Evolutionary conservation across 2,888 invertebrate genomes (phyloP).

Genomic region (Rhopalosiphum nymphaeae): DNA sequence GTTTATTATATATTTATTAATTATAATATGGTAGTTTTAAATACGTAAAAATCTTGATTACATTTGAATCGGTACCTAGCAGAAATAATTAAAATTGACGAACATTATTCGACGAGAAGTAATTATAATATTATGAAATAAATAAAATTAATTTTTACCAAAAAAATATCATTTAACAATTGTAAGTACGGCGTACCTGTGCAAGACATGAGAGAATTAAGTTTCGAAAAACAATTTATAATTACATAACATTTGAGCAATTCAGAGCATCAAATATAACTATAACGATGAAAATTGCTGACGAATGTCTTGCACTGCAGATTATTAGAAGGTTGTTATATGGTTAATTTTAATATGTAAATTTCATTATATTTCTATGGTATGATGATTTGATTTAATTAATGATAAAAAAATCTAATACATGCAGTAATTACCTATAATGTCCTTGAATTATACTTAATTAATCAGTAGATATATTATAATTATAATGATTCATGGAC

Average conservation of each 20-base stretch:
- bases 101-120: neutral
- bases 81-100: neutral
- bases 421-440: neutral
- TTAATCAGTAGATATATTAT: neutral
- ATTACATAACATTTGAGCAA: neutral
- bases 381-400: constrained; percentile 17
- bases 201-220: neutral
- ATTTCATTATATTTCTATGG: constrained; percentile 21
- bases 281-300: neutral
- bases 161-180: neutral
- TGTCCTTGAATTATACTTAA: constrained; percentile 23
- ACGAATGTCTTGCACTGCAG: neutral
- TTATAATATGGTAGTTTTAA: neutral
- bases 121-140: neutral
- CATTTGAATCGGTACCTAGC: neutral
- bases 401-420: constrained; percentile 15
- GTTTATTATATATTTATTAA: neutral
- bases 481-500: neutral
- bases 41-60: neutral
- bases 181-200: neutral
- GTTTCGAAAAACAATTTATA: neutral
- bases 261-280: neutral
- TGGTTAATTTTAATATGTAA: constrained; percentile 29
- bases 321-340: constrained; percentile 30
- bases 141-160: neutral